Base-by-base conservation (phyloP, 2,888 invertebrate genomes). In the Plemyria rubiginata region DNA sequence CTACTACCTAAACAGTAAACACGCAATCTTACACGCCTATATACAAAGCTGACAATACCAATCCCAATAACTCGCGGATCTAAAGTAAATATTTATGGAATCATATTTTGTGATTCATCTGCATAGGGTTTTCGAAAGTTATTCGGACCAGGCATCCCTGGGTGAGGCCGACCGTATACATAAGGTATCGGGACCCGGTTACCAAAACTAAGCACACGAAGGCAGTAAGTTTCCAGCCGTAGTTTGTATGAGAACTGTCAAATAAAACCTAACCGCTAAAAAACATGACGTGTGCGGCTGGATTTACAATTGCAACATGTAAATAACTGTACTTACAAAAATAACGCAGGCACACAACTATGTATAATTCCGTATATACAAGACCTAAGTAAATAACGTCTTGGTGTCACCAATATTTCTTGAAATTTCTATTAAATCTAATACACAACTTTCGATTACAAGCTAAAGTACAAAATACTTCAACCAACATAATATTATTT, bases 401-500 rank as follows among this genome's bases (percentile, higher is more conserved):
- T 90, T 90, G 90, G 89, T 90, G 90, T 91, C 74, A 86, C 85
- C 81, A 84, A 80, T 84, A 86, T 84, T 86, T 81, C 81, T 85
- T 82, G 78, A 80, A 85, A 81, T 77, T 75, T 70, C 76, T 81
- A 80, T 74, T 78, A 77, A 70, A 70, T 70, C 74, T 77, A 71
- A 57, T 58, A 66, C 66, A 69, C 65, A 69, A 66, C 66, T 75
- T 76, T 75, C 70, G 74, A 72, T 79, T 79, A 78, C 75, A 77
- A 80, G 77, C 86, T 87, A 87, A 73, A 82, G 85, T 89, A 90
- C 88, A 90, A 89, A 89, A 88, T 82, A 82, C 85, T 79, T 84
- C 79, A 82, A 82, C 83, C 79, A 82, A 83, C 79, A 74, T 77
- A 15, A 38, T 32, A 15, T 49, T 32, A 82, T 82, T 64, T 85